phyloP scores from a whole-genome alignment of 2,113 vertebrate species.

The Balaeniceps rex region DNA sequence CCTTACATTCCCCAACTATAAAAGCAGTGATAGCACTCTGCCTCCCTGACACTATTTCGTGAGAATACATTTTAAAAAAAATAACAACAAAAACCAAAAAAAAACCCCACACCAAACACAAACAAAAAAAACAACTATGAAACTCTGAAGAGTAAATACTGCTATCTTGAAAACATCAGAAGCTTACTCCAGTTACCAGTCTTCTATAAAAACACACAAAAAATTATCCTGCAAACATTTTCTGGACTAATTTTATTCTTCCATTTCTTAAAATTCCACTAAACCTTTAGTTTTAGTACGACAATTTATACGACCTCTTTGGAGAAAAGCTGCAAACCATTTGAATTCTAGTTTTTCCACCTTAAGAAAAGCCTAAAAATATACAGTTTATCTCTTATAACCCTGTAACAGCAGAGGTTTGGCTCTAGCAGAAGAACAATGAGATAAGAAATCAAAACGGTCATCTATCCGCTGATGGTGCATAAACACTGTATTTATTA shows the following conservation, averaged over 20 bases:
- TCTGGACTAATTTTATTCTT: not conserved
- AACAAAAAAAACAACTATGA: not conserved
- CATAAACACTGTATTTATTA: constrained; percentile 33
- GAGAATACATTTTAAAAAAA: not conserved
- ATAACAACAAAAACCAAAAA: not conserved
- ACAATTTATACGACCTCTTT: not conserved
- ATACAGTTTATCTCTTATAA: not conserved
- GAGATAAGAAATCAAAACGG: not conserved
- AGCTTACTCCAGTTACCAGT: not conserved
- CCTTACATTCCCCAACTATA: not conserved
- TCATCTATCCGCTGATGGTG: not conserved
- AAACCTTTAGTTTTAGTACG: not conserved
- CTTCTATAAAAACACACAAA: not conserved
- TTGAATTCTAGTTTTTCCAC: not conserved
- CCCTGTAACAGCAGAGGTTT: not conserved
- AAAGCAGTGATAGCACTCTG: not conserved
- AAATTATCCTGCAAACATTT: not conserved
- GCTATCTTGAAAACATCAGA: not conserved
- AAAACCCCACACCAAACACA: not conserved
- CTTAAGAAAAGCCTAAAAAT: not conserved
- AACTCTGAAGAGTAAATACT: not conserved
- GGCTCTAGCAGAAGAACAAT: not conserved
- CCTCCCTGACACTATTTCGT: not conserved
- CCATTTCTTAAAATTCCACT: not conserved
- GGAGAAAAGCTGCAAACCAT: not conserved